Evolutionary conservation across 2,113 vertebrate genomes (phyloP).

Genomic region (Phrynocephalus versicolor): DNA sequence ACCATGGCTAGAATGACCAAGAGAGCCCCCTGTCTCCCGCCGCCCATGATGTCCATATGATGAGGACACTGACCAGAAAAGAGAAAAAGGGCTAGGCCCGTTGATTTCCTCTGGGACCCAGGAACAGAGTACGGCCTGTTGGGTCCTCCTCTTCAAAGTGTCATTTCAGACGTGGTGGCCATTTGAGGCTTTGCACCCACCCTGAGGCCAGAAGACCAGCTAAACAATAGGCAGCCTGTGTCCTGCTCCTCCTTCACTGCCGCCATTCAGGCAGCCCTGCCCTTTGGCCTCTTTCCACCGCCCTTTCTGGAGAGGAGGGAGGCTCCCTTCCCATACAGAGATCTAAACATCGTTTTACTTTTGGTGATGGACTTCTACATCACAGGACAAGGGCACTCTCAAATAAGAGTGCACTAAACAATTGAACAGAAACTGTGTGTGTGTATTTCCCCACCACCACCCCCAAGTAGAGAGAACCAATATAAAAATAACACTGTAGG

Average conservation of each 20-base stretch:
- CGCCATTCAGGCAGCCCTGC: neutral
- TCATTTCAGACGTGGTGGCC: neutral
- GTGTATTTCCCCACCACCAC: no score
- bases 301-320: neutral
- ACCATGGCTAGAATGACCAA: no score
- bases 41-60: no score
- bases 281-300: neutral
- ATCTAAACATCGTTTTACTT: neutral
- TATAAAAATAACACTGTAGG: neutral
- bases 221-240: neutral
- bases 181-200: neutral
- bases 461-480: no score
- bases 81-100: neutral
- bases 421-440: neutral
- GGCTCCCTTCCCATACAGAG: neutral
- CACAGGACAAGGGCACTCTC: neutral
- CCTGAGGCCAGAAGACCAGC: neutral
- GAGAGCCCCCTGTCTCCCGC: no score
- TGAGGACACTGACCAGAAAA: neutral
- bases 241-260: neutral
- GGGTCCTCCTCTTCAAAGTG: neutral
- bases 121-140: slow-evolving; percentile 7
- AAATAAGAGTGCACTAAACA: neutral
- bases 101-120: neutral
- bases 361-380: neutral